Evolutionary conservation across 2,888 invertebrate genomes (phyloP).

Genomic region (Dasysyrphus albostriatus): DNA sequence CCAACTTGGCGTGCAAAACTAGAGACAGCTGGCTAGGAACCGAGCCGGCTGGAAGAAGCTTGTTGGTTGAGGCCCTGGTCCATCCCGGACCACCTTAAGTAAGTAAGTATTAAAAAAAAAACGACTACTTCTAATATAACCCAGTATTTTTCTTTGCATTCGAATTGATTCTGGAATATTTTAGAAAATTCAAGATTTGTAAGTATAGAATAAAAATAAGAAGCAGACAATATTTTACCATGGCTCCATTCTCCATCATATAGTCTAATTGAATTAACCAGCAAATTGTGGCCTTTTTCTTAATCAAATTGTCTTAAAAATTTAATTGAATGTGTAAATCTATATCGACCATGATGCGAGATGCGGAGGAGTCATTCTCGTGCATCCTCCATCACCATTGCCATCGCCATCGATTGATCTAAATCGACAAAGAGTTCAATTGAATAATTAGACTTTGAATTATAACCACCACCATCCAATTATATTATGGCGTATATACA

Average conservation of each 20-base stretch:
- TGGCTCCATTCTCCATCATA: background rate
- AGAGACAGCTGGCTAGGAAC: too few relatives aligned
- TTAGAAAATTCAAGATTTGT: too few relatives aligned
- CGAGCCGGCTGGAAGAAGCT: too few relatives aligned
- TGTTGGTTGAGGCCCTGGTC: too few relatives aligned
- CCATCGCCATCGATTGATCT: constrained; percentile 53
- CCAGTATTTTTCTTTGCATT: too few relatives aligned
- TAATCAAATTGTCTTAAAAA: constrained; percentile 70
- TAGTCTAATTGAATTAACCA: constrained; percentile 65
- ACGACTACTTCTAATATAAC: too few relatives aligned
- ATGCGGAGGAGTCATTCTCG: constrained; percentile 25
- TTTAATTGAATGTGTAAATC: constrained; percentile 68
- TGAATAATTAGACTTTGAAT: constrained; percentile 75
- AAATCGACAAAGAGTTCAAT: constrained; percentile 65
- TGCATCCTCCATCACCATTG: background rate
- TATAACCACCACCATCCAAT: constrained; percentile 57
- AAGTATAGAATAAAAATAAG: background rate
- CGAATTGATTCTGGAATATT: too few relatives aligned
- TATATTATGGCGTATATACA: constrained; percentile 37
- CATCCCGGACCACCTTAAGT: too few relatives aligned
- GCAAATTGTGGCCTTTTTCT: constrained; percentile 20
- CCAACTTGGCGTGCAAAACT: too few relatives aligned
- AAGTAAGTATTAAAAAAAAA: too few relatives aligned
- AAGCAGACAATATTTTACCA: background rate
- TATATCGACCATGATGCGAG: constrained; percentile 18